Base-by-base conservation (phyloP, 2,113 vertebrate genomes). In the Quiscalus mexicanus region DNA sequence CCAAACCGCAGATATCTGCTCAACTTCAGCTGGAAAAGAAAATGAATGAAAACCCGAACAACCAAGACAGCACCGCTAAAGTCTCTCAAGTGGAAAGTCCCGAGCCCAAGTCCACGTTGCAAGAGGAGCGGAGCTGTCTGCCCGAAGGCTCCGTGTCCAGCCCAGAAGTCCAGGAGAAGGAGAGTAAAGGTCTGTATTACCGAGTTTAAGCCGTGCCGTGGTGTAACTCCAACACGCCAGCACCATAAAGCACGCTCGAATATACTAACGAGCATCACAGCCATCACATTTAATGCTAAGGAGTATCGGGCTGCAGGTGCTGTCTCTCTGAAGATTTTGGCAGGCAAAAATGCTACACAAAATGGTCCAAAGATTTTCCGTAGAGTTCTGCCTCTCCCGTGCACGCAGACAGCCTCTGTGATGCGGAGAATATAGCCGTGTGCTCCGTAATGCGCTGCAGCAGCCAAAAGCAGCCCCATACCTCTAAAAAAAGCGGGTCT, bases 171-270 rank as follows among this genome's bases (percentile, higher is more conserved):
- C 98, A 98, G 93, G 99, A 99, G 97, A 99, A 99, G 97, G 99
- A 99, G 97, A 98, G 98, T 95, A 99, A 99, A 99, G 99, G 99
- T 99, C 98, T 99, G 99, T 99, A 98, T 98, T 98, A 98, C 97
- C 98, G 98, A 98, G 97, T 98, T 98, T 98, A 94, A 98, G 98
- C 98, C 98, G 98, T 96, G 97, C 98, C 98, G 97, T 97, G 98
- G 98, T 97, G 98, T 98, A 98, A 98, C 98, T 97, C 96, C 98
- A 98, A 98, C 97, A 97, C 95, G 97, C 97, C 98, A 97, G 98
- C 98, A 97, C 97, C 98, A 98, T 99, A 99, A 99, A 99, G 98
- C 98, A 98, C 97, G 98, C 98, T 98, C 98, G 98, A 98, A 98
- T 98, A 95, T 91, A 96, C 97, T 97, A 98, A 98, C 98, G 98